These are phyloP conservation scores for Meliscaeva auricollis DNA, from an alignment of 2,888 invertebrate genomes.

Conservation along the genomic window DNA sequence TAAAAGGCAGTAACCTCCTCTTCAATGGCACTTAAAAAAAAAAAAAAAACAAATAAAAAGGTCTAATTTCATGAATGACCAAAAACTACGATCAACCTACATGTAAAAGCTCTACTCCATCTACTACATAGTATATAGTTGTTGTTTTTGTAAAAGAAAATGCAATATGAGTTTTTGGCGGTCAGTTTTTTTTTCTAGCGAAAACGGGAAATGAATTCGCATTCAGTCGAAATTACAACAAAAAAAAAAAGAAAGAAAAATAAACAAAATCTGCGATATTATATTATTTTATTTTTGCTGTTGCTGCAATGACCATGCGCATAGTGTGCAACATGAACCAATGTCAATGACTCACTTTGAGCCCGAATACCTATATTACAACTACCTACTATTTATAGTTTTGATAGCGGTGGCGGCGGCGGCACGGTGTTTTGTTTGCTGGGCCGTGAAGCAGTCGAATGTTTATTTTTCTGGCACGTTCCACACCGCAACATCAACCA, in stretches of 20 bases:
- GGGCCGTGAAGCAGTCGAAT: constrained; percentile 7
- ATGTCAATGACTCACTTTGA: constrained; percentile 70
- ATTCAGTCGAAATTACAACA: constrained; percentile 43
- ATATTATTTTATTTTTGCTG: constrained; percentile 31
- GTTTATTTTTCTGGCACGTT: constrained; percentile 62
- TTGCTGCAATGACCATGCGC: constrained; percentile 21
- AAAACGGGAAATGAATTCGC: constrained; percentile 69
- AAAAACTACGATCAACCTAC: not conserved
- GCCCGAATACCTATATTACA: constrained; percentile 8
- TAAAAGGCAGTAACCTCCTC: not conserved
- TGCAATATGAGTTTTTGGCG: constrained; percentile 61
- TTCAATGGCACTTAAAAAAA: constrained; percentile 36
- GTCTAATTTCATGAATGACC: constrained; percentile 56
- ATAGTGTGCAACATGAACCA: constrained; percentile 9
- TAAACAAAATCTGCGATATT: not conserved
- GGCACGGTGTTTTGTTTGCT: not conserved
- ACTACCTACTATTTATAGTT: not conserved
- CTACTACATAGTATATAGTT: constrained; percentile 5
- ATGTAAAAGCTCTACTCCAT: not conserved
- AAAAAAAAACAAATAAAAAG: constrained; percentile 16
- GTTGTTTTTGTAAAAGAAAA: constrained; percentile 41
- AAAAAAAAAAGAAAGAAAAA: constrained; percentile 3
- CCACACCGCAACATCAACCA: constrained; percentile 2
- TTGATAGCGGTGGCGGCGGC: not conserved
- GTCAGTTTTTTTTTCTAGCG: constrained; percentile 57